phyloP scores from a whole-genome alignment of 2,797 vertebrate genomes.

The Urocyon cinereoargenteus region DNA sequence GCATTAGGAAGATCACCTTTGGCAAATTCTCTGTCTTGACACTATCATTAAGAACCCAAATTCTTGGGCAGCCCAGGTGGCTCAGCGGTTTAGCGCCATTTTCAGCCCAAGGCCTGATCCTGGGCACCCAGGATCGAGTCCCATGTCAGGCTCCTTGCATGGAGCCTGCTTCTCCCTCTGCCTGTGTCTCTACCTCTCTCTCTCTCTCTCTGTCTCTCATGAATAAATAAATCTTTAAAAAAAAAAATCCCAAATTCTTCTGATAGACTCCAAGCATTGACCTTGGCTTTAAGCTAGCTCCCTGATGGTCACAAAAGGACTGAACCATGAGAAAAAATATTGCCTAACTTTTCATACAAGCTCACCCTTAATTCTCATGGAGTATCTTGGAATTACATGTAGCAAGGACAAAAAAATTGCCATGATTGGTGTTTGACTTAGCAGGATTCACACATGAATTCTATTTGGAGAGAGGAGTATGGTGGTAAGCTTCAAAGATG shows the following conservation, averaged over 20 bases:
- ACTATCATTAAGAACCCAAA: slow-evolving; percentile 4
- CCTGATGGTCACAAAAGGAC: not conserved
- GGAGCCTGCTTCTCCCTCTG: too few species aligned
- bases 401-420: not conserved
- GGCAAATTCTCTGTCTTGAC: not conserved
- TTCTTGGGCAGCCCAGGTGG: not conserved
- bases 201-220: too few species aligned
- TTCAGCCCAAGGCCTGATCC: too few species aligned
- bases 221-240: too few species aligned
- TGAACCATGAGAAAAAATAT: not conserved
- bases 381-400: not conserved
- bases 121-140: too few species aligned
- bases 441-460: slow-evolving; percentile 13
- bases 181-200: too few species aligned
- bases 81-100: too few species aligned
- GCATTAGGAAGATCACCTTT: slow-evolving; percentile 2
- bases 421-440: not conserved
- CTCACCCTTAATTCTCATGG: not conserved
- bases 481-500: not conserved
- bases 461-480: not conserved
- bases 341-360: not conserved
- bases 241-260: not conserved
- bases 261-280: not conserved
- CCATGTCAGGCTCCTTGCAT: too few species aligned
- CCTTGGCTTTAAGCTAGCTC: not conserved